These are phyloP conservation scores for Nanorana parkeri DNA, from an alignment of 2,113 vertebrate species.

Conservation along the genomic window DNA sequence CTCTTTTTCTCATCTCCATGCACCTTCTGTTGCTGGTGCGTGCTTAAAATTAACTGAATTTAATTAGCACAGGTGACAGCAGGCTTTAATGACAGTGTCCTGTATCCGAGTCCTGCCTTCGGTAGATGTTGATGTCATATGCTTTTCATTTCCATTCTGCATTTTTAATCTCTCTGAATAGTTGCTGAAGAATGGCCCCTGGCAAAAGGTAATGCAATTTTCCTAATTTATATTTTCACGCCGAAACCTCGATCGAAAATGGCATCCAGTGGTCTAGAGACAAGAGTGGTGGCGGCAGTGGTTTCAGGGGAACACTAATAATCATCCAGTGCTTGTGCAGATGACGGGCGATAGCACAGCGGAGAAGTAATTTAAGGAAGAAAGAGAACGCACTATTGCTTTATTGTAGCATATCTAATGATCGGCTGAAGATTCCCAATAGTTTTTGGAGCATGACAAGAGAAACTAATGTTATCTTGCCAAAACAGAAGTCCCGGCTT, in stretches of 20 bases:
- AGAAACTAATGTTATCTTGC: slow-evolving; percentile 89
- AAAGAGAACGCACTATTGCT: slow-evolving; percentile 76
- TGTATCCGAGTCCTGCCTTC: slow-evolving; percentile 60
- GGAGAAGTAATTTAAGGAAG: slow-evolving; percentile 84
- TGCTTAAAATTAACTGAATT: not conserved
- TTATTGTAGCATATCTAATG: slow-evolving; percentile 89
- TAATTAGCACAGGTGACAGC: slow-evolving; percentile 9
- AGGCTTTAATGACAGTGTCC: slow-evolving; percentile 9
- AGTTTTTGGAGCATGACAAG: slow-evolving; percentile 83
- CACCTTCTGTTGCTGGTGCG: no score
- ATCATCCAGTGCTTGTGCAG: slow-evolving; percentile 71
- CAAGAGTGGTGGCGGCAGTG: slow-evolving; percentile 67
- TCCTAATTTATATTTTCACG: slow-evolving; percentile 86
- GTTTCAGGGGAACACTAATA: slow-evolving; percentile 77
- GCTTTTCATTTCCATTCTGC: slow-evolving; percentile 71
- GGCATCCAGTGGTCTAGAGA: slow-evolving; percentile 76
- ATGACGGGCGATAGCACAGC: slow-evolving; percentile 75
- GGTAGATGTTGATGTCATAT: slow-evolving; percentile 65
- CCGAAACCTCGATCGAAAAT: slow-evolving; percentile 78
- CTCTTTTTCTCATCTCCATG: not conserved
- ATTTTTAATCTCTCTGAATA: slow-evolving; percentile 82
- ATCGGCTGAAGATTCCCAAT: slow-evolving; percentile 83
- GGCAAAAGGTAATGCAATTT: slow-evolving; percentile 85
- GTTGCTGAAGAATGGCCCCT: slow-evolving; percentile 78
- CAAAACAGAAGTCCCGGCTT: slow-evolving; percentile 83